Evolutionary conservation across 2,888 invertebrate genomes (phyloP), one percentile per base, ranked within the genome.

Genomic region (Nomada hirtipes): DNA sequence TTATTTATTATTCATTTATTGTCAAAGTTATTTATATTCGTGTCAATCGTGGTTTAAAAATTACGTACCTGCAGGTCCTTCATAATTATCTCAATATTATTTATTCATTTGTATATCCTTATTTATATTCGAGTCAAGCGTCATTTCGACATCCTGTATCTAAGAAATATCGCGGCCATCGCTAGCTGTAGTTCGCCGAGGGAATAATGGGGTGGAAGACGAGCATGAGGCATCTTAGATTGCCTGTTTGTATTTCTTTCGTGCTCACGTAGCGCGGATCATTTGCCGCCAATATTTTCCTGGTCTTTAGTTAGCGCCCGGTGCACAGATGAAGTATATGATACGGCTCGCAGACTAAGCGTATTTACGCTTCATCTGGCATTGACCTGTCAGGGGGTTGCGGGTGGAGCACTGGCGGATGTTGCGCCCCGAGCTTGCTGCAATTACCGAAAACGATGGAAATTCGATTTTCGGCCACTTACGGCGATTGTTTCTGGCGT

Each of bases 361-460:
- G 63, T 75, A 69, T 75, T 79, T 69, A 64, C 69, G 64, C 42
- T 69, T 69, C 78, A 53, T 69, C 57, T 44, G 4, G 47, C 72
- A 60, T 18, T 23, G 4, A 18, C n/a, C 20, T 29, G 29, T 10
- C n/a, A 15, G 61, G 2, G 42, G 61, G 42, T 47, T 18, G 44
- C 18, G 42, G 20, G n/a, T 50, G 50, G 23, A 36, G 50, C 36
- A 42, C n/a, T 18, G 55, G 15, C 23, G 29, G 29, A 10, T 2
- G 44, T 10, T 0, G 23, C 68, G 18, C 29, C 36, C 0, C 52
- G 53, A 64, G 50, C 53, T n/a, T 42, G 52, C 3, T 15, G 65
- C 50, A 60, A 60, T 77, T 65, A 59, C 44, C 52, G 18, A 55
- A 76, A 53, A 42, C 20, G 29, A 57, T 53, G 20, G 53, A 63